Evolutionary conservation across 2,797 vertebrate genomes (phyloP).

Genomic region (Hirundo rustica): DNA sequence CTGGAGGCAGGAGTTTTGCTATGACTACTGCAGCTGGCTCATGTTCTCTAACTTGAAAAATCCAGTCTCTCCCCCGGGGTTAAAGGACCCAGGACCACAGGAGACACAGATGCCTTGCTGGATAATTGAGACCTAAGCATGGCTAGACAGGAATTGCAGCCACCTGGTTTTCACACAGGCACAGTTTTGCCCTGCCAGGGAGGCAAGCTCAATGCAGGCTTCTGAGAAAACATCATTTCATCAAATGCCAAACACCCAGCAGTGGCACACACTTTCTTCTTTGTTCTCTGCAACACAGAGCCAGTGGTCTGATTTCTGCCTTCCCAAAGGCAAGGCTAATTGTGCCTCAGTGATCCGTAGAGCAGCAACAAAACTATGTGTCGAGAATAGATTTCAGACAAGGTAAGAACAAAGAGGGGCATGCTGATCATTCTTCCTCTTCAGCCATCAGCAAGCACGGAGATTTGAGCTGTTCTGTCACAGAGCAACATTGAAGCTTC

Average conservation of each 20-base stretch:
- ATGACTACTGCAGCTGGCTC: not conserved
- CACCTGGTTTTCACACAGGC: constrained; percentile 20
- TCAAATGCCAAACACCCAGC: not conserved
- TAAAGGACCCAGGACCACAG: not conserved
- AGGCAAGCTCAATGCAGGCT: not conserved
- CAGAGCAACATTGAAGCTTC: not conserved
- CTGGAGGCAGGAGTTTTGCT: not conserved
- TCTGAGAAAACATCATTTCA: not conserved
- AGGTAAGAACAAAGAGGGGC: not conserved
- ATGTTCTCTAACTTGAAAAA: not conserved
- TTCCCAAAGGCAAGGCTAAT: not conserved
- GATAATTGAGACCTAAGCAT: constrained; percentile 1
- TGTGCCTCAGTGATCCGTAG: not conserved
- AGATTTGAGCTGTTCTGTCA: not conserved
- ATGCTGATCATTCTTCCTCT: not conserved
- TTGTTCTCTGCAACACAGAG: not conserved
- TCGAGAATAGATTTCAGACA: not conserved
- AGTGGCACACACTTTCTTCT: not conserved
- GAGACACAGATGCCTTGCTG: not conserved
- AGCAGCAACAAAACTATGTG: not conserved
- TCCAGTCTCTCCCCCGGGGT: not conserved
- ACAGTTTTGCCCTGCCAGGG: not conserved
- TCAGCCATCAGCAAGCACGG: not conserved
- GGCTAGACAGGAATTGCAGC: constrained; percentile 25
- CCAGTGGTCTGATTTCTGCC: not conserved